Evolutionary conservation across 2,888 invertebrate genomes (phyloP), one percentile per base, ranked within the genome.

Genomic region (Lycaena phlaeas): DNA sequence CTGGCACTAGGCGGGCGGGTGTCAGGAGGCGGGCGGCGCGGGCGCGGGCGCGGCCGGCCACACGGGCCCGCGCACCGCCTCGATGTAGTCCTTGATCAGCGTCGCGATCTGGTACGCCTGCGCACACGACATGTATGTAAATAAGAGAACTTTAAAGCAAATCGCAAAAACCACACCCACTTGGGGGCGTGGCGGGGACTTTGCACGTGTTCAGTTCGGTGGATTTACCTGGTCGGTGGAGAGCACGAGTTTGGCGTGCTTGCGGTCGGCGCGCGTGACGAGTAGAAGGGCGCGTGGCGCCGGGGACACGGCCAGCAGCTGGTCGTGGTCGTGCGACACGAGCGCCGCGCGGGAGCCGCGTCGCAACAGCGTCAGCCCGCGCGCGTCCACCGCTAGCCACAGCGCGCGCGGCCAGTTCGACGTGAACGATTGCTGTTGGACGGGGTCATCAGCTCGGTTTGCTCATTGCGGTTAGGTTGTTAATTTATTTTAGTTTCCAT

Each of bases 81-180:
- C 84, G 51, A 84, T 84, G 76, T 96, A 96, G 76, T 96, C 96
- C 64, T 93, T 91, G 58, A 96, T 95, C 48, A 96, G 87, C 43
- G 94, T 95, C 43, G 95, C 94, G 65, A 96, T 96, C 84, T 96
- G 96, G 81, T 94, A 93, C 45, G 96, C 96, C 92, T 96, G 79
- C 3, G 54, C 10, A 18, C 26, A 5, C 6, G 1, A 37, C 5
- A 30, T 9, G 17, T 10, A 18, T 7, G 22, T 38, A 14, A 15
- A 5, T 15, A n/a, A n/a, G n/a, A n/a, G n/a, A n/a, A n/a, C n/a
- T n/a, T n/a, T n/a, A n/a, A n/a, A n/a, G n/a, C n/a, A n/a, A n/a
- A n/a, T n/a, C n/a, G n/a, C n/a, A n/a, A n/a, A n/a, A n/a, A n/a
- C n/a, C n/a, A n/a, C n/a, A n/a, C n/a, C n/a, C n/a, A n/a, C n/a